phyloP scores from a whole-genome alignment of 2,113 vertebrate species.

The Pseudorhombus dupliciocellatus region DNA sequence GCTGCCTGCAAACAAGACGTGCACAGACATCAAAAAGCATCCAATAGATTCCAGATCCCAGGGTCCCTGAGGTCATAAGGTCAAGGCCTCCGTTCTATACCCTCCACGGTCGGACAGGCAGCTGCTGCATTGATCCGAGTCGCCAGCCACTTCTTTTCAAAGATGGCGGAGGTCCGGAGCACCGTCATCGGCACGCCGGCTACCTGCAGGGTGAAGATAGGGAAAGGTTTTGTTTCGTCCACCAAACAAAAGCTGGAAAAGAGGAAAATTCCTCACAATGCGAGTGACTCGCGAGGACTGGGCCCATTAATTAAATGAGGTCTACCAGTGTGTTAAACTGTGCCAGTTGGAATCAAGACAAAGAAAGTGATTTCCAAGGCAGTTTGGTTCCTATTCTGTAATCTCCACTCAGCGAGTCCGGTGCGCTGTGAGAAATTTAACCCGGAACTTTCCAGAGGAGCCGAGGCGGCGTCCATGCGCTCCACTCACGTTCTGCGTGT shows the following conservation, averaged over 20 bases:
- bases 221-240: not conserved
- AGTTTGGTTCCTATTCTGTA: constrained; percentile 1
- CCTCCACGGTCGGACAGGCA: constrained; percentile 72
- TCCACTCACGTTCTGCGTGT: constrained; percentile 64
- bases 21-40: not conserved
- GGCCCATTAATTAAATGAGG: not conserved
- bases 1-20: constrained; percentile 68
- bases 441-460: not conserved
- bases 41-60: too few relatives aligned
- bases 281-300: too few relatives aligned
- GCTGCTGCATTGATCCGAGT: constrained; percentile 74
- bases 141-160: constrained; percentile 77
- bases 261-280: not conserved
- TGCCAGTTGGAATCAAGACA: constrained; percentile 18
- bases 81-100: constrained; percentile 33
- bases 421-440: not conserved
- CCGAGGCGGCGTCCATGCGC: not conserved
- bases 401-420: not conserved
- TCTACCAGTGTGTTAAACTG: not conserved
- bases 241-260: not conserved
- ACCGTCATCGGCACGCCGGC: constrained; percentile 75
- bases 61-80: too few relatives aligned
- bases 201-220: constrained; percentile 60
- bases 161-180: constrained; percentile 76
- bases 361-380: constrained; percentile 6